These are phyloP conservation scores for Thamnaconus septentrionalis DNA, from an alignment of 2,113 vertebrate species.

Conservation along the genomic window DNA sequence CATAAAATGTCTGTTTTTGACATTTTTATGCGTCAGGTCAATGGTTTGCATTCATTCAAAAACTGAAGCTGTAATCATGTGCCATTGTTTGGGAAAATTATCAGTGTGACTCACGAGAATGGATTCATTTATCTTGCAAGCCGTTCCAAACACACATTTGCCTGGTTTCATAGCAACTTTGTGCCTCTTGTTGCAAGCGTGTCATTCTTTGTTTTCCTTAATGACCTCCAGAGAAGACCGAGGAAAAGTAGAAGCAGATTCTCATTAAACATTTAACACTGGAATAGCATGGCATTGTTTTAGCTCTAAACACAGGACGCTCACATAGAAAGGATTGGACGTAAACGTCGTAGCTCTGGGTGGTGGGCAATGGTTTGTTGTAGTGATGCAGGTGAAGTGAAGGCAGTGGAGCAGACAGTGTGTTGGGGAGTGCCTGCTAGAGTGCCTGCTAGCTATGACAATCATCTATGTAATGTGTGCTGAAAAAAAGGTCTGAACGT, in stretches of 20 bases:
- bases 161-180: constrained; percentile 20
- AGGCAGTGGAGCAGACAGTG: constrained; percentile 22
- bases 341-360: constrained; percentile 1
- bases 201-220: constrained; percentile 21
- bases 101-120: too few relatives aligned
- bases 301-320: background rate
- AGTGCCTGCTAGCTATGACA: constrained; percentile 30
- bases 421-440: too few relatives aligned
- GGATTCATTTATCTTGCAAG: background rate
- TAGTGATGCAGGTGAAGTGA: constrained; percentile 28
- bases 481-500: constrained; percentile 51
- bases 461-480: constrained; percentile 50
- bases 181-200: constrained; percentile 7
- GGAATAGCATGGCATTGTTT: constrained; percentile 31
- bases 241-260: constrained; percentile 59
- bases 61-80: too few relatives aligned
- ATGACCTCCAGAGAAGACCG: constrained; percentile 42
- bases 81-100: too few relatives aligned
- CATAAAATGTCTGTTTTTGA: too few relatives aligned
- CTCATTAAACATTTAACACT: constrained; percentile 49
- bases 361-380: constrained; percentile 6
- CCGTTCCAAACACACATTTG: background rate
- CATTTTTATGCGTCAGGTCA: too few relatives aligned
- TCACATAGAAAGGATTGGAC: constrained; percentile 11
- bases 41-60: too few relatives aligned